A percentile compares a stretch with the other conserved stretches of the same genome.
Evolutionary conservation across 2,113 vertebrate genomes (phyloP).

Genomic region (Garra rufa): DNA sequence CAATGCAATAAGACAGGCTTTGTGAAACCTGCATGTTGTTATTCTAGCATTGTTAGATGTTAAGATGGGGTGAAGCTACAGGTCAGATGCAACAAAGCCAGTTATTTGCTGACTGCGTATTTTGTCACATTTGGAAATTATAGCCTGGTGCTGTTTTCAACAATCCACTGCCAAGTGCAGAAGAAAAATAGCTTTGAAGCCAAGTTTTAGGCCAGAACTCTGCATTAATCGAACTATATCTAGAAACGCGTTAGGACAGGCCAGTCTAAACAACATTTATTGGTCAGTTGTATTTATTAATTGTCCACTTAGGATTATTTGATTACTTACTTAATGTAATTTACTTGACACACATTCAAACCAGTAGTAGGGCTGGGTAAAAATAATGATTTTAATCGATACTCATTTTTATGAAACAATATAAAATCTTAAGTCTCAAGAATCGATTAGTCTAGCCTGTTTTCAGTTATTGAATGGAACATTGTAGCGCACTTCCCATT

Average conservation of each 20-base stretch:
- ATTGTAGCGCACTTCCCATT: too few species aligned
- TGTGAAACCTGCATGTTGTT: slow-evolving; percentile 3
- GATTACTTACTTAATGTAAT: background rate
- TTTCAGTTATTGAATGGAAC: too few species aligned
- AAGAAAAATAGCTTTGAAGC: background rate
- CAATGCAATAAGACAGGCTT: background rate
- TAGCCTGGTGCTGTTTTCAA: background rate
- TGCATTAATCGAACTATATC: background rate
- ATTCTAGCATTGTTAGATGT: background rate
- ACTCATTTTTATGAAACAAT: too few species aligned
- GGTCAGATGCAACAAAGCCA: slow-evolving; percentile 6
- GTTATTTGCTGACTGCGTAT: slow-evolving; percentile 25
- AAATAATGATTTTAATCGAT: too few species aligned
- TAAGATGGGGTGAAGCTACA: slow-evolving; percentile 2
- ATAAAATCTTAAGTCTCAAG: too few species aligned
- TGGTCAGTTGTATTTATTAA: background rate
- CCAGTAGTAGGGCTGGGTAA: background rate
- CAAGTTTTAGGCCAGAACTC: background rate
- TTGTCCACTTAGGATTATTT: background rate
- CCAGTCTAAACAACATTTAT: background rate
- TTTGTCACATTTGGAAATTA: slow-evolving; percentile 38
- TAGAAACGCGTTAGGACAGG: background rate
- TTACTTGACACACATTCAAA: background rate
- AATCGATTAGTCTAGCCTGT: too few species aligned
- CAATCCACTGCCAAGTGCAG: background rate